phyloP scores from a whole-genome alignment of 2,113 vertebrate species.

The Pica pica region DNA sequence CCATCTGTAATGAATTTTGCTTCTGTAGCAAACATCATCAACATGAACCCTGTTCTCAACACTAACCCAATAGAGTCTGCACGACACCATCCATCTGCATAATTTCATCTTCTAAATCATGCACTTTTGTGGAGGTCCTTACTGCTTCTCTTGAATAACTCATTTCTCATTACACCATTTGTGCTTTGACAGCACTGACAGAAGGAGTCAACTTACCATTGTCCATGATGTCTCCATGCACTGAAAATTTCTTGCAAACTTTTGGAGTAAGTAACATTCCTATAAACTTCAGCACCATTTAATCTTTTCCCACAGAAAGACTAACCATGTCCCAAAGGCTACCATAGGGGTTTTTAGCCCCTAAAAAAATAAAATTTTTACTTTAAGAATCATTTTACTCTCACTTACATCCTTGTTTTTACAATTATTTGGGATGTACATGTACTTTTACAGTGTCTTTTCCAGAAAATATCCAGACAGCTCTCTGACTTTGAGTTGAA shows the following conservation, averaged over 20 bases:
- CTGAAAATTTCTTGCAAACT: background rate
- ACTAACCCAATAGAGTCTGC: fast-evolving
- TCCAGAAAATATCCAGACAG: background rate
- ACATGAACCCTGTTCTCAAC: background rate
- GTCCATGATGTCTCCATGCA: background rate
- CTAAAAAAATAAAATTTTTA: background rate
- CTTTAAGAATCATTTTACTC: background rate
- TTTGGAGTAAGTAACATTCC: background rate
- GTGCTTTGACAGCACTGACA: background rate
- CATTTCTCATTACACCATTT: background rate
- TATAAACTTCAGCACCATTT: background rate
- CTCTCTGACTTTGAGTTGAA: background rate
- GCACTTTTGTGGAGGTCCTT: background rate
- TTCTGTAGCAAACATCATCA: background rate
- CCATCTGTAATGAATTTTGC: background rate
- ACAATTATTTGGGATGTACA: background rate
- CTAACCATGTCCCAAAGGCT: background rate
- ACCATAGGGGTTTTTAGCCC: fast-evolving
- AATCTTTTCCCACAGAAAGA: background rate
- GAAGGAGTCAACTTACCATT: background rate
- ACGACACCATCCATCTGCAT: fast-evolving
- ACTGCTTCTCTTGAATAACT: background rate
- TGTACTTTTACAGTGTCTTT: background rate
- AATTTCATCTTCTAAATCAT: background rate
- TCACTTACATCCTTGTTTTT: background rate